Evolutionary conservation across 2,113 vertebrate genomes (phyloP).

Genomic region (Crotalus horridus): DNA sequence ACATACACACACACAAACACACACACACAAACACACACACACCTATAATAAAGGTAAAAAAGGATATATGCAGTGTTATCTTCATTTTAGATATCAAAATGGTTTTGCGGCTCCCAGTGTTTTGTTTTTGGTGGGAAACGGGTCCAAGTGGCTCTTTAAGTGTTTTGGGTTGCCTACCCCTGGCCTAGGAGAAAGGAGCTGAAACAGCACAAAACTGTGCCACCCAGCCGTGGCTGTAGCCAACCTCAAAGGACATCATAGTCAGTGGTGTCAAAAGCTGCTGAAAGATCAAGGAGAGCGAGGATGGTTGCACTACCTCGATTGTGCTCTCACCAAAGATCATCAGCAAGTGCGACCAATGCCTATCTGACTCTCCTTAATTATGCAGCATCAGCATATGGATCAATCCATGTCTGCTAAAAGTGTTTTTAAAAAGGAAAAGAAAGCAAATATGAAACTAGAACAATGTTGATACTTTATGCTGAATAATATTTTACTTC

Average conservation of each 20-base stretch:
- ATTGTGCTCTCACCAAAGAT: not conserved
- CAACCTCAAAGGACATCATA: not conserved
- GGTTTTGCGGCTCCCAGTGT: no score
- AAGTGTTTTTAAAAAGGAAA: not conserved
- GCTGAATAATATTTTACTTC: not conserved
- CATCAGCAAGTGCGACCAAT: not conserved
- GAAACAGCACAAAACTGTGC: not conserved
- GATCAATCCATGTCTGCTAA: not conserved
- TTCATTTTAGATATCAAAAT: no score
- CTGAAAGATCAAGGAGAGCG: not conserved
- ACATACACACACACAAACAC: no score
- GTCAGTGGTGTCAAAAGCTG: no score
- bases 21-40: no score
- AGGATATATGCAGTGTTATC: no score
- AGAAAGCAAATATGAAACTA: constrained; percentile 2
- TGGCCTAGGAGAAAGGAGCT: not conserved
- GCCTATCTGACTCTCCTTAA: not conserved
- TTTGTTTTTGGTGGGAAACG: no score
- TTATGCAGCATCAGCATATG: not conserved
- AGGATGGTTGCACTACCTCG: not conserved
- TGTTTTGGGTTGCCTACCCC: no score
- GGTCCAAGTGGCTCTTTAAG: no score
- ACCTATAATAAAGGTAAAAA: no score
- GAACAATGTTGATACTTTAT: not conserved
- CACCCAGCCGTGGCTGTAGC: not conserved